phyloP scores from a whole-genome alignment of 2,888 invertebrate species.

The Ceratothoa steindachneri region DNA sequence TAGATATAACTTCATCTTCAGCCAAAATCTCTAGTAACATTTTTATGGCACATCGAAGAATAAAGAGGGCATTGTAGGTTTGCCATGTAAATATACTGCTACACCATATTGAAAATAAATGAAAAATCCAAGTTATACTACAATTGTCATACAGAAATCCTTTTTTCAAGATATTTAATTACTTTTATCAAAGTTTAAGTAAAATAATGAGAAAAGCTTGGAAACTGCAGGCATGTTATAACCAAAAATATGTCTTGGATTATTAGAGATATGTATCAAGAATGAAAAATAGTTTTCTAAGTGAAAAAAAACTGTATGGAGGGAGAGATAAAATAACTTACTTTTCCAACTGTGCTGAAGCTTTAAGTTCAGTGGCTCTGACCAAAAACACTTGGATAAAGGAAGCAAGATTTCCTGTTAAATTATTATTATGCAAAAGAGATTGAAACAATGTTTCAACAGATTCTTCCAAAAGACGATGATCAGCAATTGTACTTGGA shows the following conservation, averaged over 20 bases:
- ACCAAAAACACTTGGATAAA: constrained; percentile 79
- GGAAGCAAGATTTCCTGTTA: constrained; percentile 84
- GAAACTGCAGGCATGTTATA: too few relatives aligned
- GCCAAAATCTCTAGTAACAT: constrained; percentile 34
- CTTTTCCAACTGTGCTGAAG: constrained; percentile 84
- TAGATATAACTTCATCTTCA: constrained; percentile 37
- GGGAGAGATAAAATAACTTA: constrained; percentile 57
- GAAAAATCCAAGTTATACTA: neutral
- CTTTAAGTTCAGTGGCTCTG: constrained; percentile 74
- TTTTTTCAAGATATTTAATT: too few relatives aligned
- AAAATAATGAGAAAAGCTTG: neutral
- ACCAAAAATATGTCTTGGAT: too few relatives aligned
- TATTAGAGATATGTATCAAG: too few relatives aligned
- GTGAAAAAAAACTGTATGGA: neutral
- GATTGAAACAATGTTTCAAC: constrained; percentile 69
- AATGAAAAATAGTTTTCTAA: neutral
- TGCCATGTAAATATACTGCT: constrained; percentile 41
- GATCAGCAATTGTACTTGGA: constrained; percentile 61
- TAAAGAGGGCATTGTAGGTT: constrained; percentile 41
- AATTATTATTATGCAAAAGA: constrained; percentile 75
- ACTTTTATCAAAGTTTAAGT: neutral
- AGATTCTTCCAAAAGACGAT: constrained; percentile 57
- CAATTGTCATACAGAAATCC: too few relatives aligned
- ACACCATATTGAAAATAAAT: neutral
- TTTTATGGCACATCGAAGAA: constrained; percentile 40